A percentile compares a stretch with the other conserved stretches of the same genome.
Conservation (phyloP, 2,797 vertebrate genomes). For the Florisuga fusca region DNA sequence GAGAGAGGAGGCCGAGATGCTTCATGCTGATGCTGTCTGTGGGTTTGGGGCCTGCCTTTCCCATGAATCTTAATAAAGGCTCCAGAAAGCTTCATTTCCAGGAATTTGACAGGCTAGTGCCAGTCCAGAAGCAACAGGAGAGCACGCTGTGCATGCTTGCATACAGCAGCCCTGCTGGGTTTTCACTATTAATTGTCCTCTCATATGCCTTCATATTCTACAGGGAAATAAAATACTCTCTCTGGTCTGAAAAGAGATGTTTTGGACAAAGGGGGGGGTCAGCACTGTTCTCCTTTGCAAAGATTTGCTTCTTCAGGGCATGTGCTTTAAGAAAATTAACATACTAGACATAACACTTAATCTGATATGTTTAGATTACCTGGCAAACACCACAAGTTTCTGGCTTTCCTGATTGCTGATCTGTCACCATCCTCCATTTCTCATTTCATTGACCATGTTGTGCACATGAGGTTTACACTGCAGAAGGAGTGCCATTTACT, state of each 20-base stretch:
- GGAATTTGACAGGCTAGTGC: constrained; percentile 2
- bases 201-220: constrained; percentile 14
- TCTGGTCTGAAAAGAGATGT: not conserved
- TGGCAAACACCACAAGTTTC: not conserved
- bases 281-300: not conserved
- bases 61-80: constrained; percentile 58
- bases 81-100: constrained; percentile 59
- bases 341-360: not conserved
- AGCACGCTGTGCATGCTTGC: constrained; percentile 15
- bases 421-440: not conserved
- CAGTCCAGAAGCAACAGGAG: constrained; percentile 48
- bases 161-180: constrained; percentile 41
- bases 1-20: constrained; percentile 1
- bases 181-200: constrained; percentile 54
- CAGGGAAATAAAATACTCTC: not conserved
- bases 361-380: not conserved
- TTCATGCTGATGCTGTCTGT: constrained; percentile 45
- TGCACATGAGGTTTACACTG: not conserved
- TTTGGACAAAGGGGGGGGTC: not conserved
- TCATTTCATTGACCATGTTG: not conserved
- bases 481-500: not conserved
- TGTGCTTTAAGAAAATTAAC: not conserved
- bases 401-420: not conserved
- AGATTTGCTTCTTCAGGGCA: not conserved
- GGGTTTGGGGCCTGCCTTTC: constrained; percentile 39